A percentile compares a stretch with the other conserved stretches of the same genome.
These are phyloP conservation scores for Bufotes viridis DNA, from an alignment of 2,797 vertebrate genomes.

Conservation along the genomic window DNA sequence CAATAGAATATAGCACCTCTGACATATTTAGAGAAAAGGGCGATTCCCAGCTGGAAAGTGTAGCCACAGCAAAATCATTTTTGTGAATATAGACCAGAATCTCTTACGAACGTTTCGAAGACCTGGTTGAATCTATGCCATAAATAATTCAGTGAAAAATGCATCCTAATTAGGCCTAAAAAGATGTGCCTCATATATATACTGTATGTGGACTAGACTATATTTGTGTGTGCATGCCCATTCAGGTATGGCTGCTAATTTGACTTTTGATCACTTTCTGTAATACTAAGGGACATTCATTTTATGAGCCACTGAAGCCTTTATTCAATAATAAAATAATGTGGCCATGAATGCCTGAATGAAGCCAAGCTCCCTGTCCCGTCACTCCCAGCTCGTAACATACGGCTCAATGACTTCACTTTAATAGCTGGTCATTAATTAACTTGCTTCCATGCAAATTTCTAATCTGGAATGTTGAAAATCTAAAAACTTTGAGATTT, in stretches of 20 bases:
- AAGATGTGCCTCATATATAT: neutral
- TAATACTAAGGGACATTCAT: neutral
- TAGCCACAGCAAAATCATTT: neutral
- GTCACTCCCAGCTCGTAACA: constrained; percentile 34
- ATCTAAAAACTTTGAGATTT: constrained; percentile 49
- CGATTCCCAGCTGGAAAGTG: too few relatives aligned
- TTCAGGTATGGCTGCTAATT: too few relatives aligned
- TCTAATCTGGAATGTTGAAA: constrained; percentile 58
- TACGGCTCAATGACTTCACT: constrained; percentile 57
- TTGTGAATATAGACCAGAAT: neutral
- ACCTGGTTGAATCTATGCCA: neutral
- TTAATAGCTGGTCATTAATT: constrained; percentile 59
- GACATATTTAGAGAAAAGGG: too few relatives aligned
- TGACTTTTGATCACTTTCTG: neutral
- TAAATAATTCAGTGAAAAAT: neutral
- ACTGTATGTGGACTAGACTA: neutral
- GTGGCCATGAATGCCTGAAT: constrained; percentile 14
- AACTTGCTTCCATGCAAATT: constrained; percentile 58
- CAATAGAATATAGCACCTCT: too few relatives aligned
- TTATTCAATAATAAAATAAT: constrained; percentile 1
- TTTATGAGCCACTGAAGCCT: neutral
- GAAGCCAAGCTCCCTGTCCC: neutral
- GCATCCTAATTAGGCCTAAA: neutral
- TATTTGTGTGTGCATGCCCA: neutral
- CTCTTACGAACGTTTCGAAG: neutral